Base-by-base conservation (phyloP, 2,888 invertebrate species). In the Morpho deidamia region DNA sequence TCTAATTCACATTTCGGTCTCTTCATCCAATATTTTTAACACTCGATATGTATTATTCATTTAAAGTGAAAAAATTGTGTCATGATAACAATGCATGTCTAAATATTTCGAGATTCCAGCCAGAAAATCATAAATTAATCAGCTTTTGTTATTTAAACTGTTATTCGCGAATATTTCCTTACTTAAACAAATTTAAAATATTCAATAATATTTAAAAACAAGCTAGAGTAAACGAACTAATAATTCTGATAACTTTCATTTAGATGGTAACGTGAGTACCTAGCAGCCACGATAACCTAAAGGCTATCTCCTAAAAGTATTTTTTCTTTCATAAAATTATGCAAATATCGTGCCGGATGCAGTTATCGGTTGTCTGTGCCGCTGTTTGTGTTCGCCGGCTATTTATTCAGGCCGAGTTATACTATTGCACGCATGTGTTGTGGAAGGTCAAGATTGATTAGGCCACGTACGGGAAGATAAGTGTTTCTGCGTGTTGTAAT, bases 361-460 rank as follows among this genome's bases (percentile, higher is more conserved):
- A 70, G 72, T 77, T 85, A 86, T 84, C 83, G 66, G 62, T 63
- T 63, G 68, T 67, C 65, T 67, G 69, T 63, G 69, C 59, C 65
- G 11, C 33, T 38, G 55, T 65, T 66, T 59, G 58, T 62, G 63
- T 63, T 61, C 56, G 53, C 61, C 55, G 34, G 56, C 67, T 76
- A 75, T 80, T 79, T 81, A 73, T 75, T 77, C 76, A 74, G 76
- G 76, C 71, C 69, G 70, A 64, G 53, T 62, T 64, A 64, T 67
- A 66, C 38, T 69, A 74, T 72, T 71, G 54, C 63, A 60, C 59
- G 63, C 58, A 58, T 67, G 65, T 70, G 70, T 85, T 86, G 83
- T 62, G 82, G 70, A 76, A 84, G 87, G 87, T 86, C 84, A 83
- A 84, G 83, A 70, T 71, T 74, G 65, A 67, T 63, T 64, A 69